Evolutionary conservation across 2,888 invertebrate species (phyloP).

Genomic region (Parapristionchus giblindavisi): DNA sequence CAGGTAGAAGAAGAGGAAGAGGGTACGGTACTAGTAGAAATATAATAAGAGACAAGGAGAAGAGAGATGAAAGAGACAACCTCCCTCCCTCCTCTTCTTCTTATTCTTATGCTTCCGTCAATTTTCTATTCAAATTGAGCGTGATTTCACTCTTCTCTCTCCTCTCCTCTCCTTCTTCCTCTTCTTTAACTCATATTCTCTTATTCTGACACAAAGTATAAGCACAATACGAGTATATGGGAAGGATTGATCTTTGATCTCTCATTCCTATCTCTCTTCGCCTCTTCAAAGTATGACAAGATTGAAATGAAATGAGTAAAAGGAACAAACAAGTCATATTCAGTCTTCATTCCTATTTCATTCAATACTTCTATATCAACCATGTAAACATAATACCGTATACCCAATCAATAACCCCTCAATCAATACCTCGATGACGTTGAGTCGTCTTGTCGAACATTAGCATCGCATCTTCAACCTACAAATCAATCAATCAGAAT

Average conservation of each 20-base stretch:
- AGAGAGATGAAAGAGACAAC: background rate
- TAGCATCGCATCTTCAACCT: slow-evolving; percentile 99
- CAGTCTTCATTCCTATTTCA: background rate
- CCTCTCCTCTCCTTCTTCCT: background rate
- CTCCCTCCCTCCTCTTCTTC: background rate
- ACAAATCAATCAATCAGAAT: slow-evolving; percentile 74
- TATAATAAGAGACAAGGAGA: background rate
- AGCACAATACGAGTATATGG: background rate
- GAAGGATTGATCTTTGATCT: background rate
- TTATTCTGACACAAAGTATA: background rate
- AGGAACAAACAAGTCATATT: background rate
- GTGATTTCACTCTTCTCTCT: slow-evolving; percentile 15
- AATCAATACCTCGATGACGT: slow-evolving; percentile 85
- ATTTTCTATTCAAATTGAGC: slow-evolving; percentile 31
- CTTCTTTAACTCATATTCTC: background rate
- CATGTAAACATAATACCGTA: too few relatives aligned
- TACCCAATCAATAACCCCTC: background rate
- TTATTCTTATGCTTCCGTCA: slow-evolving; percentile 19
- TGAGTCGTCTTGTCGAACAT: slow-evolving; percentile 99
- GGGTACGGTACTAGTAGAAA: background rate
- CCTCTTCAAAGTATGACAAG: background rate
- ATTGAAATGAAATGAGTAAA: background rate
- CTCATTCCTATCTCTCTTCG: background rate
- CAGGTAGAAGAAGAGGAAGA: background rate
- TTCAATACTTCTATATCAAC: background rate